Conservation (phyloP, 2,113 vertebrate species). For the Galbula dea region DNA sequence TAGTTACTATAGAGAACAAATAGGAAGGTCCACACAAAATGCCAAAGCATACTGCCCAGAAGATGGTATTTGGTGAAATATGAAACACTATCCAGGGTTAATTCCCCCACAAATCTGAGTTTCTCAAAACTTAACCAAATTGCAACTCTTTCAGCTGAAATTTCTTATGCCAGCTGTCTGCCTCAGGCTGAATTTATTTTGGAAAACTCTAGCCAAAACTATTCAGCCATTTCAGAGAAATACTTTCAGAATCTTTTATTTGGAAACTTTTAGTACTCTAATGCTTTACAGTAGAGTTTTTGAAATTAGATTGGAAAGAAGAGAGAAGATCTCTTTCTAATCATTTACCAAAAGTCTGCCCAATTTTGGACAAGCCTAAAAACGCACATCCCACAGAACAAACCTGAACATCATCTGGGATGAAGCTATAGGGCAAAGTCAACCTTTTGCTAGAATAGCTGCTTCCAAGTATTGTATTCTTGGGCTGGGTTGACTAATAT, state of each 20-base stretch:
- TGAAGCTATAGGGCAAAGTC: neutral
- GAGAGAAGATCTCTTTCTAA: neutral
- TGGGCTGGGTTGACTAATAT: neutral
- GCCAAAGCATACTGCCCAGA: neutral
- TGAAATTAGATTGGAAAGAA: neutral
- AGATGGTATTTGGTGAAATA: neutral
- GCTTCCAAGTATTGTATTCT: neutral
- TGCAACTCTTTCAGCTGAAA: slow-evolving; percentile 26
- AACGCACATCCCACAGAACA: neutral
- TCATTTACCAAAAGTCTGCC: neutral
- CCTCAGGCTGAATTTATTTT: slow-evolving; percentile 49
- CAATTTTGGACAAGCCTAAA: neutral
- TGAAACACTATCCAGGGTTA: neutral
- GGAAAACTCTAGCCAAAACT: slow-evolving; percentile 48
- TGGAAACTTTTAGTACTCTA: slow-evolving; percentile 25
- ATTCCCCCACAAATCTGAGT: neutral
- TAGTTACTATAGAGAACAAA: neutral
- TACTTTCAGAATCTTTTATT: slow-evolving; percentile 40
- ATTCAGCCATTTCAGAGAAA: slow-evolving; percentile 49
- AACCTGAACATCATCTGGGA: neutral
- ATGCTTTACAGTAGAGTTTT: neutral
- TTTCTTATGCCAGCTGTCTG: slow-evolving; percentile 48
- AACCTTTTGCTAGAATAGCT: neutral
- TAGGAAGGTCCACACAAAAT: neutral
- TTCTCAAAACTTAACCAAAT: slow-evolving; percentile 26